Evolutionary conservation across 2,888 invertebrate genomes (phyloP).

Genomic region (Hirtodrosophila confusa): DNA sequence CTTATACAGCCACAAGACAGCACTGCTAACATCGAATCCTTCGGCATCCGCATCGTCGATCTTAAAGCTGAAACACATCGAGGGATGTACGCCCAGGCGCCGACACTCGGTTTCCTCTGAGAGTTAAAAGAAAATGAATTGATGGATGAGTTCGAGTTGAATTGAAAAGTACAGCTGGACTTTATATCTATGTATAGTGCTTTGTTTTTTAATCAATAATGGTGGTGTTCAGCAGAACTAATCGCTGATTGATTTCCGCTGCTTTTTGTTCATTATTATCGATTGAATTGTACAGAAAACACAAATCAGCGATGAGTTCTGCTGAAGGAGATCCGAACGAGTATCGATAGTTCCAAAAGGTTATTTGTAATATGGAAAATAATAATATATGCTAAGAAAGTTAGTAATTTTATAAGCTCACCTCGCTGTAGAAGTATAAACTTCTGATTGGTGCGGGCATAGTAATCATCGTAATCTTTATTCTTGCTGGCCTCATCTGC

Average conservation of each 20-base stretch:
- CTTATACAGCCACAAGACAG: slow-evolving; percentile 93
- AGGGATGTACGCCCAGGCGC: slow-evolving; percentile 85
- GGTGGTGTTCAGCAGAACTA: no score
- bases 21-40: slow-evolving; percentile 90
- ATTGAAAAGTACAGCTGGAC: background rate
- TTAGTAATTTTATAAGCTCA: slow-evolving; percentile 81
- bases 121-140: slow-evolving; percentile 10
- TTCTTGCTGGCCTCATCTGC: slow-evolving; percentile 76
- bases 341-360: no score
- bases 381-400: background rate
- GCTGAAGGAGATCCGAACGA: no score
- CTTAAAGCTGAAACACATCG: slow-evolving; percentile 91
- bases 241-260: no score
- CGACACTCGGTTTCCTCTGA: slow-evolving; percentile 85
- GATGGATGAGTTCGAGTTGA: background rate
- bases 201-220: no score
- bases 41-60: slow-evolving; percentile 90
- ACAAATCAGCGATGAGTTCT: no score
- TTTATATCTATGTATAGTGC: no score
- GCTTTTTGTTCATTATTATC: no score
- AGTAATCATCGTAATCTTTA: slow-evolving; percentile 89
- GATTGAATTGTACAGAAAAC: no score
- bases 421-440: slow-evolving; percentile 92
- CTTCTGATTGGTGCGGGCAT: slow-evolving; percentile 93
- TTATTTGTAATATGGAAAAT: no score